Percentiles rank a stretch among this genome's conserved stretches.
These are phyloP conservation scores for Tetragonisca angustula DNA, from an alignment of 2,888 invertebrate genomes.

Conservation along the genomic window DNA sequence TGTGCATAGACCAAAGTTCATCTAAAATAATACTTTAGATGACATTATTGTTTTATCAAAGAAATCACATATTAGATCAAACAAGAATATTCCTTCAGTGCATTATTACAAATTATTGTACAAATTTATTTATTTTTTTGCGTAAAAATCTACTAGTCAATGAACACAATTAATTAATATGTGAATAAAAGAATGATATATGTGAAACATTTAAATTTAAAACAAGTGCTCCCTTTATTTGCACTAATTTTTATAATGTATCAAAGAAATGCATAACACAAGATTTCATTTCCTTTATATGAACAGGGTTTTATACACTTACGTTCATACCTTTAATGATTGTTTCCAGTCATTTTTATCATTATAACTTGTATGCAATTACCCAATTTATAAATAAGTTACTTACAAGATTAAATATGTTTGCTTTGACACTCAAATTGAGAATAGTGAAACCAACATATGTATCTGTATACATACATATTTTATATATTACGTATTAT, in stretches of 20 bases:
- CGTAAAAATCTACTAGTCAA: conserved; percentile 37
- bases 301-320: conserved; percentile 46
- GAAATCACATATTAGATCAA: conserved; percentile 25
- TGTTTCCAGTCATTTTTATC: conserved; percentile 49
- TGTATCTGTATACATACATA: conserved; percentile 58
- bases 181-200: conserved; percentile 36
- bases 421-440: conserved; percentile 55
- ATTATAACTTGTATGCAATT: conserved; percentile 40
- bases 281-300: conserved; percentile 34
- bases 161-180: conserved; percentile 55
- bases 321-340: conserved; percentile 37
- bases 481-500: conserved; percentile 57
- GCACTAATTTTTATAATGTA: conserved; percentile 28
- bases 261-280: conserved; percentile 41
- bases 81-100: conserved; percentile 18
- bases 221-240: conserved; percentile 43
- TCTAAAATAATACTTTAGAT: conserved; percentile 39
- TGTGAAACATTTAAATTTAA: conserved; percentile 25
- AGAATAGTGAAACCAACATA: conserved; percentile 56
- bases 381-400: conserved; percentile 63
- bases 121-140: conserved; percentile 33
- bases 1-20: conserved; percentile 4
- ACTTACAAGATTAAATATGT: conserved; percentile 60
- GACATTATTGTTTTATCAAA: conserved; percentile 31
- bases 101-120: conserved; percentile 30